phyloP scores from a whole-genome alignment of 2,888 invertebrate genomes.

The Psylliodes chrysocephalus region DNA sequence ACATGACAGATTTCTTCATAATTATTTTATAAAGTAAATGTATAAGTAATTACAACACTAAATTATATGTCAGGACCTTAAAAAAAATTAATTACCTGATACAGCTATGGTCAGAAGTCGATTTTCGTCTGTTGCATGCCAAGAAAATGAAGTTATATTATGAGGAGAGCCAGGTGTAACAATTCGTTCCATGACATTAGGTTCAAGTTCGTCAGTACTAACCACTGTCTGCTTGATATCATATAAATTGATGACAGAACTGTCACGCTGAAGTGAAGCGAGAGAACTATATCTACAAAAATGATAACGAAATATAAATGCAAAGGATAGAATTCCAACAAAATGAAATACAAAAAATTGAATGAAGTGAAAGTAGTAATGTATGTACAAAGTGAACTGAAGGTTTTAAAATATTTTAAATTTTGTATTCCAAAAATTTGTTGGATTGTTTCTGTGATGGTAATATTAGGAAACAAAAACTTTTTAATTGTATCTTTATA shows the following conservation, averaged over 20 bases:
- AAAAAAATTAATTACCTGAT: constrained; percentile 61
- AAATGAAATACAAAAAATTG: too few species aligned
- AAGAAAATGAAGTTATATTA: constrained; percentile 80
- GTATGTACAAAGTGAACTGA: too few species aligned
- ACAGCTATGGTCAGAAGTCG: constrained; percentile 76
- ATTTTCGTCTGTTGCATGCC: constrained; percentile 88
- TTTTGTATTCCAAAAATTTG: too few species aligned
- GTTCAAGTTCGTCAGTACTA: constrained; percentile 80
- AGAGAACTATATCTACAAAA: constrained; percentile 77
- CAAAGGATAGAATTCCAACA: too few species aligned
- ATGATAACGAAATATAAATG: constrained; percentile 27
- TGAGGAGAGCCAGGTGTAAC: constrained; percentile 66
- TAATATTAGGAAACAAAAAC: too few species aligned
- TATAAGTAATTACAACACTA: not conserved
- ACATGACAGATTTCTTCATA: too few species aligned
- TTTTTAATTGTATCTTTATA: too few species aligned
- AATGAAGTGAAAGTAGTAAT: not conserved
- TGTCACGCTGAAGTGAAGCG: constrained; percentile 84
- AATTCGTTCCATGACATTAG: constrained; percentile 78
- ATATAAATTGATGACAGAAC: constrained; percentile 79
- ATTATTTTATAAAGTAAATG: too few species aligned
- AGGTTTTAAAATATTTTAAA: too few species aligned
- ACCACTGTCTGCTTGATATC: constrained; percentile 81
- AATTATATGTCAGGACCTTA: not conserved
- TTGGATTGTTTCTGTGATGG: too few species aligned